Base-by-base conservation (phyloP, 2,888 invertebrate genomes). In the Deilephila elpenor region DNA sequence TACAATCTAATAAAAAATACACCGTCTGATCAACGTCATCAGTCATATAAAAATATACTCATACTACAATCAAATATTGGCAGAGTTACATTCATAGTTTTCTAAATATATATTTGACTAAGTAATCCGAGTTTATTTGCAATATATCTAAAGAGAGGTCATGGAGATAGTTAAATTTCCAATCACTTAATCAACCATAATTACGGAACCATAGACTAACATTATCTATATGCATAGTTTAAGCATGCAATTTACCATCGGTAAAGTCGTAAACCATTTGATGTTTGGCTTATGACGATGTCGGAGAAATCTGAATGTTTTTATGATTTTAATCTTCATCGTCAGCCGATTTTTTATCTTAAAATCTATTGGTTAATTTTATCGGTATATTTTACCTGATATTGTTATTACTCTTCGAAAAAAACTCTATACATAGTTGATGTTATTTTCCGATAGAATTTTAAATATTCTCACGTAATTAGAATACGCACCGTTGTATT, bases 261-360 rank as follows among this genome's bases (percentile, higher is more conserved):
- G 20, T 20, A 64, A 34, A 44, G 64, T 64, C 64, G 64, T 64
- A 64, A 64, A 64, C n/a, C 64, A 64, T 64, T 64, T 64, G 20
- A n/a, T 44, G 37, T 44, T 20, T 44, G 6, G 62, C 34, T 62
- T 62, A 62, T 14, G 7, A 64, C 11, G 61, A 62, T 62, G 64
- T 37, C 5, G 64, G 64, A 44, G 64, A 64, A 64, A 64, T 64
- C 64, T 64, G 64, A 44, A 64, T 64, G 4, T 8, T 62, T 62
- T 34, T 34, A 62, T 34, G 61, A 61, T 62, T 37, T 1, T 32
- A 62, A 62, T 37, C 34, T 37, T 37, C 62, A 3, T n/a, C 56
- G 56, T 6, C n/a, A 17, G 56, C 11, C 44, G 7, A 56, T 19
- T 56, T 56, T 6, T 56, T 56, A 6, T n/a, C 17, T 19, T 3